Conservation (phyloP, 2,113 vertebrate genomes). For the Rhodinocichla rosea region DNA sequence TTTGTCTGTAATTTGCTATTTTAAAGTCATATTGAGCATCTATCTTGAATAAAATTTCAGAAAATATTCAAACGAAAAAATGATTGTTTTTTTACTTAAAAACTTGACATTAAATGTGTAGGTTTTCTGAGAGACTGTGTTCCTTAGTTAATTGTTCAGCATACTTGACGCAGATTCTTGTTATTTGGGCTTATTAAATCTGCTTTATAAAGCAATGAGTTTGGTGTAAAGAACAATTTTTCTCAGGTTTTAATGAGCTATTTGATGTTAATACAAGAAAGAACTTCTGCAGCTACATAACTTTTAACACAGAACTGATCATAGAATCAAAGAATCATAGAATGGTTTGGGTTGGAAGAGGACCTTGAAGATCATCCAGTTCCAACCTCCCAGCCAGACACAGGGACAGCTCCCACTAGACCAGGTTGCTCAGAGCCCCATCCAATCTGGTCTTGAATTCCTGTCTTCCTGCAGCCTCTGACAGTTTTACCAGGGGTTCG, state of each 20-base stretch:
- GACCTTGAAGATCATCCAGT: background rate
- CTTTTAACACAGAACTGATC: background rate
- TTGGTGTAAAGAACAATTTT: background rate
- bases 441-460: background rate
- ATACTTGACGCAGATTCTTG: background rate
- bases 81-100: background rate
- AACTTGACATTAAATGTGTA: background rate
- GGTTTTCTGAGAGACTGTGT: background rate
- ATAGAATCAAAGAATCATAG: background rate
- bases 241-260: background rate
- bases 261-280: background rate
- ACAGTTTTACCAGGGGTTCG: background rate
- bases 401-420: too few species aligned
- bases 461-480: background rate
- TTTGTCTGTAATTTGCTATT: background rate
- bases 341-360: background rate
- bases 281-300: background rate
- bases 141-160: background rate
- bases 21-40: background rate
- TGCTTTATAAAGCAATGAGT: background rate
- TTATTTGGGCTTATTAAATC: background rate
- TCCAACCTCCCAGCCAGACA: background rate
- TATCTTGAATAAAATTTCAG: background rate
- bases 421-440: background rate
- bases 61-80: background rate